phyloP scores from a whole-genome alignment of 2,888 invertebrate genomes.

The Leptopilina drosophilae region DNA sequence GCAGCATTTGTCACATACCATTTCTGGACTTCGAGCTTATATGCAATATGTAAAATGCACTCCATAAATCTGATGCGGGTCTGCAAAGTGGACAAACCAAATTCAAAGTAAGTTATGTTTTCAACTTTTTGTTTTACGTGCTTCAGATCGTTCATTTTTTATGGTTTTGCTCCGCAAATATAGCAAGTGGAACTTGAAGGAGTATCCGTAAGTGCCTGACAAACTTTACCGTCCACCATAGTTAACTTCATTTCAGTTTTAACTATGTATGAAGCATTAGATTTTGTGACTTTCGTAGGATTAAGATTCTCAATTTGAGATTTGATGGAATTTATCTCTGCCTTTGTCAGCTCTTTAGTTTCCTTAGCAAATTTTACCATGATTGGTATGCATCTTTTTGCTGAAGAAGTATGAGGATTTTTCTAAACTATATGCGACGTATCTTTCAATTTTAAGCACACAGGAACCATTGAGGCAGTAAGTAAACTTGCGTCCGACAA shows the following conservation, averaged over 20 bases:
- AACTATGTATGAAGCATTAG: not conserved
- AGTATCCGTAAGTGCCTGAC: not conserved
- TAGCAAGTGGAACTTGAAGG: not conserved
- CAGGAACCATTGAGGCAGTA: not conserved
- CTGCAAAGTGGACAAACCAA: not conserved
- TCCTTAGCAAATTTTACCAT: not conserved
- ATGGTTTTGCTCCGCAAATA: not conserved
- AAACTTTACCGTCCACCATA: not conserved
- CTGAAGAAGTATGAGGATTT: not conserved
- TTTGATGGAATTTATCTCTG: not conserved
- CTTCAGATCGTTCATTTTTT: not conserved
- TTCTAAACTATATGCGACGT: not conserved
- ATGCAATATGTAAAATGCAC: slow-evolving; percentile 6
- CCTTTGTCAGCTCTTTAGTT: slow-evolving; percentile 3
- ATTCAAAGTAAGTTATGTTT: not conserved
- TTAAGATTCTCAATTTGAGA: not conserved
- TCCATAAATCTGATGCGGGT: not conserved
- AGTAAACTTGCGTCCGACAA: not conserved
- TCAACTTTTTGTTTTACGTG: not conserved
- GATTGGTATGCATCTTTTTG: slow-evolving; percentile 5
- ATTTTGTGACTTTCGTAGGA: not conserved
- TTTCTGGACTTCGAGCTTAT: not conserved
- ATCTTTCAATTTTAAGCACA: not conserved
- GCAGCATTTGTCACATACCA: too few relatives aligned
- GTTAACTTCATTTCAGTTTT: not conserved